Evolutionary conservation across 2,797 vertebrate species (phyloP).

Genomic region (Apogon talboti): DNA sequence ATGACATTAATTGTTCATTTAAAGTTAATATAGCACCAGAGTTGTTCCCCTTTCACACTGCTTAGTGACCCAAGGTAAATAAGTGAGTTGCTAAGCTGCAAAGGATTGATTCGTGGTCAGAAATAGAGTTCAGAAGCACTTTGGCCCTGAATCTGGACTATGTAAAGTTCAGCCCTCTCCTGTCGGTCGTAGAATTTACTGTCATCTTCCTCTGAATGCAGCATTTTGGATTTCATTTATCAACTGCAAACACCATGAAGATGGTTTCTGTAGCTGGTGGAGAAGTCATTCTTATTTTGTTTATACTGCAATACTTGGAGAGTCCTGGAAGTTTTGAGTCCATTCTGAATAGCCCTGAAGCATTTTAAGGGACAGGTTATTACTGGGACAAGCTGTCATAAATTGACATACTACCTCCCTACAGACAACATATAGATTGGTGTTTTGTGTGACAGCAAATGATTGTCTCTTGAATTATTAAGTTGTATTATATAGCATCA

Average conservation of each 20-base stretch:
- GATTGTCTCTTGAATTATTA: conserved; percentile 18
- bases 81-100: conserved; percentile 36
- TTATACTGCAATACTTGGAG: conserved; percentile 64
- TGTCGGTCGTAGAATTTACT: not conserved
- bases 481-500: conserved; percentile 23
- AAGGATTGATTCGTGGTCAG: conserved; percentile 8
- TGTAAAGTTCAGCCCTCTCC: conserved; percentile 6
- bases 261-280: not conserved
- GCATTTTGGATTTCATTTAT: not conserved
- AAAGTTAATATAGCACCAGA: conserved; percentile 31
- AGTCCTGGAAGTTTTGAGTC: conserved; percentile 68
- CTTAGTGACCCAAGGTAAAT: conserved; percentile 42
- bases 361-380: conserved; percentile 22
- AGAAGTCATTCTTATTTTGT: conserved; percentile 37
- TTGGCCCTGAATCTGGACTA: not conserved
- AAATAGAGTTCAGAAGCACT: conserved; percentile 6
- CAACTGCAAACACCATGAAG: not conserved
- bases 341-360: conserved; percentile 23
- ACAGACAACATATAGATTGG: not conserved
- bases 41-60: conserved; percentile 41
- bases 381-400: not conserved
- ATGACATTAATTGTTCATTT: conserved; percentile 56
- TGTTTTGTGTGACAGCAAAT: conserved; percentile 15
- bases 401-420: not conserved
- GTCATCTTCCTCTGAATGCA: not conserved